A percentile compares a stretch with the other conserved stretches of the same genome.
Evolutionary conservation across 2,797 vertebrate genomes (phyloP).

Genomic region (Cynodonichthys magdalenae): DNA sequence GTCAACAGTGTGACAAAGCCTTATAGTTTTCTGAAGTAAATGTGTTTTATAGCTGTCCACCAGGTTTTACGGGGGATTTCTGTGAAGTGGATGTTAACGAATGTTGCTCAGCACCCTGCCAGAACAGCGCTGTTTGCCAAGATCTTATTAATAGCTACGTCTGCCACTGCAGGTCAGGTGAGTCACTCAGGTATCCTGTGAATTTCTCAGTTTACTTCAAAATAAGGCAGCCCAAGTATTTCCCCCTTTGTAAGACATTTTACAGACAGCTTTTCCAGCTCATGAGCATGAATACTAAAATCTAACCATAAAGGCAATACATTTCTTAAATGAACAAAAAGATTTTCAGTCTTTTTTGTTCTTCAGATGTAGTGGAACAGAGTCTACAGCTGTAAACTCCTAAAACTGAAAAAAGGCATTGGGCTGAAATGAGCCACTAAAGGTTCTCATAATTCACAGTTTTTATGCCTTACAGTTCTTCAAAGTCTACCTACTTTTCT

Average conservation of each 20-base stretch:
- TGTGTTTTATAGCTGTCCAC: constrained; percentile 81
- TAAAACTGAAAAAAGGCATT: constrained; percentile 28
- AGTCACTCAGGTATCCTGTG: constrained; percentile 61
- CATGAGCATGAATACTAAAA: constrained; percentile 34
- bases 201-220: constrained; percentile 50
- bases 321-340: constrained; percentile 17
- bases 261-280: constrained; percentile 30
- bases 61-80: constrained; percentile 87
- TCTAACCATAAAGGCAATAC: constrained; percentile 9
- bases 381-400: constrained; percentile 11
- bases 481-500: constrained; percentile 54
- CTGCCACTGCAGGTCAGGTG: constrained; percentile 90
- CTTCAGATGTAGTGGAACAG: constrained; percentile 36
- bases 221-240: constrained; percentile 21
- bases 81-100: constrained; percentile 90
- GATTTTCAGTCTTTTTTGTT: constrained; percentile 8
- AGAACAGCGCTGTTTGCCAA: constrained; percentile 83
- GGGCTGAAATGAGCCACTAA: constrained; percentile 53
- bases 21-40: constrained; percentile 23
- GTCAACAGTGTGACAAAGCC: constrained; percentile 40
- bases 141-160: constrained; percentile 85
- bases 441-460: constrained; percentile 53
- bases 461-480: constrained; percentile 42
- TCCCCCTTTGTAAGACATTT: constrained; percentile 14
- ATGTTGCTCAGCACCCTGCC: constrained; percentile 86